These are phyloP conservation scores for Cossypha caffra DNA, from an alignment of 2,797 vertebrate species.

Conservation along the genomic window DNA sequence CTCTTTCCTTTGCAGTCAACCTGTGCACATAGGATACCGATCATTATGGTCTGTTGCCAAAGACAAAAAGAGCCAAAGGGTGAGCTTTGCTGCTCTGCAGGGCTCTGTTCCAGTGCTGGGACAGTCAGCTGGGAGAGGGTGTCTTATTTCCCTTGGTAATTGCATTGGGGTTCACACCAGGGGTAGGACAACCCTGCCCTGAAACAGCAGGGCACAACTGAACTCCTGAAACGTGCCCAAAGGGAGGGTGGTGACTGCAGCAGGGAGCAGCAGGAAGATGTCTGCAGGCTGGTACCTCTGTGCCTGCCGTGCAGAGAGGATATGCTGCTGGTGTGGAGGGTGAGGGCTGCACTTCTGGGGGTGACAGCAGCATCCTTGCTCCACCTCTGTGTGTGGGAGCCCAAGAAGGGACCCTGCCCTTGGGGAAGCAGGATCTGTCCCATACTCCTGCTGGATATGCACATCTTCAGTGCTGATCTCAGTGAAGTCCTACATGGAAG, in stretches of 20 bases:
- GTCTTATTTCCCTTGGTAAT: not conserved
- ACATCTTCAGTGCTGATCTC: not conserved
- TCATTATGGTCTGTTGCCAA: not conserved
- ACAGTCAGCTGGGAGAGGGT: not conserved
- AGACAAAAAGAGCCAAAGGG: not conserved
- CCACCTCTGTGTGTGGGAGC: not conserved
- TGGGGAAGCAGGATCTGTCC: not conserved
- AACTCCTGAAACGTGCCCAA: not conserved
- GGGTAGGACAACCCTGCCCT: accelerated
- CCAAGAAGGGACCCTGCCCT: not conserved
- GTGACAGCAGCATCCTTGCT: not conserved
- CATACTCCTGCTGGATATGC: not conserved
- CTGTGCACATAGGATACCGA: not conserved
- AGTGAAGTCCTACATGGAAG: not conserved
- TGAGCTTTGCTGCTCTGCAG: not conserved
- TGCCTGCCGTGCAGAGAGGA: not conserved
- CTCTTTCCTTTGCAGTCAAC: not conserved
- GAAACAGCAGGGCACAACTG: not conserved
- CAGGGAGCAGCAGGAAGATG: not conserved
- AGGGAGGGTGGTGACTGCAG: not conserved
- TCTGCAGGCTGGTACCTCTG: not conserved
- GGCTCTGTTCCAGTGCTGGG: not conserved
- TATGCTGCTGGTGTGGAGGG: accelerated
- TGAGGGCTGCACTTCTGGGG: not conserved
- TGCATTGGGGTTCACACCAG: not conserved